Percentiles rank a stretch among this genome's conserved stretches.
phyloP scores from a whole-genome alignment of 1,140 invertebrate genomes.

The Diachasmimorpha longicaudata region DNA sequence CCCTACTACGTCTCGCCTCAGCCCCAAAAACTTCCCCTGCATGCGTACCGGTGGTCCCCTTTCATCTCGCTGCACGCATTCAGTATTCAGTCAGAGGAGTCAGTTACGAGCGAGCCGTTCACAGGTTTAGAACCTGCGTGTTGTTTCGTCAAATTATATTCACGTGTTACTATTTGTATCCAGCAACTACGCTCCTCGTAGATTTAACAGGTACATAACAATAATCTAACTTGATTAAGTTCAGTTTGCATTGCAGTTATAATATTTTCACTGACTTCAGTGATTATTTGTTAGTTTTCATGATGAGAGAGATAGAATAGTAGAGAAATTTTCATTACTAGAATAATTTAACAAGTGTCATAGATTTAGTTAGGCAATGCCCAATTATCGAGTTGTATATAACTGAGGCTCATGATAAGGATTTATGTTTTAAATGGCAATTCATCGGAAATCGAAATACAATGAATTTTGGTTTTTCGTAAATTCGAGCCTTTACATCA shows the following conservation, averaged over 20 bases:
- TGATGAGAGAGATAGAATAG: not conserved
- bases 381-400: no score
- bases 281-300: not conserved
- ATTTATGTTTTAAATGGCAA: no score
- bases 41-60: constrained; percentile 57
- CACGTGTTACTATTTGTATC: not conserved
- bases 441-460: no score
- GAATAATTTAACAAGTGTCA: no score
- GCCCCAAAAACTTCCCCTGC: constrained; percentile 58
- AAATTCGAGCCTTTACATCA: no score
- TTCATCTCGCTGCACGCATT: constrained; percentile 58
- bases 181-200: not conserved
- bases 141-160: constrained; percentile 14
- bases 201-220: constrained; percentile 10
- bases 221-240: no score
- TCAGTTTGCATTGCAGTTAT: no score
- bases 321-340: no score
- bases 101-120: constrained; percentile 61
- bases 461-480: no score
- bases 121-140: constrained; percentile 43
- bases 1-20: constrained; percentile 33
- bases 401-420: no score
- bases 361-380: no score
- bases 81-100: constrained; percentile 58
- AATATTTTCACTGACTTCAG: not conserved